These are phyloP conservation scores for Dioctria linearis DNA, from an alignment of 2,888 invertebrate species.

Conservation along the genomic window DNA sequence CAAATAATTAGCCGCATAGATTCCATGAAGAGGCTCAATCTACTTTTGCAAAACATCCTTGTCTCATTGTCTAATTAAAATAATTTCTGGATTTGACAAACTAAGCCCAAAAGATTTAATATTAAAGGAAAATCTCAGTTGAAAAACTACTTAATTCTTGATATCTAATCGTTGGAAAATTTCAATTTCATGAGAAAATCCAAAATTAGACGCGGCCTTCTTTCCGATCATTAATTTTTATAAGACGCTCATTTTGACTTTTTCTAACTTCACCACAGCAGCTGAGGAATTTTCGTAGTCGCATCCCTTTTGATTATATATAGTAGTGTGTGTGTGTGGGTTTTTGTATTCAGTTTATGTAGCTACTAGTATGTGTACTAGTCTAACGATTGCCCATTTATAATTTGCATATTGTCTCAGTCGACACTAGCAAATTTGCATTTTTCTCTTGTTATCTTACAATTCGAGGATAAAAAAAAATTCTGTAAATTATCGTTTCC, in stretches of 20 bases:
- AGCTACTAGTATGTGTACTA: no score
- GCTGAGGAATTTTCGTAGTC: no score
- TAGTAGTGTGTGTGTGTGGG: no score
- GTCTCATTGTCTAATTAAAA: no score
- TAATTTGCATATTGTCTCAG: constrained; percentile 45
- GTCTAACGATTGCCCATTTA: constrained; percentile 21
- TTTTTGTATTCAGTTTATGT: no score
- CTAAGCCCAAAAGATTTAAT: background rate
- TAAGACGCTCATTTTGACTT: constrained; percentile 1
- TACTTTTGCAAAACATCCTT: no score
- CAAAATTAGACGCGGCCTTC: constrained; percentile 34
- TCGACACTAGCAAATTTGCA: constrained; percentile 34
- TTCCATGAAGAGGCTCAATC: no score
- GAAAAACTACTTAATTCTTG: background rate
- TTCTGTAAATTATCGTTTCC: constrained; percentile 41
- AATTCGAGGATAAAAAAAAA: background rate
- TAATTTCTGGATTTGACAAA: background rate
- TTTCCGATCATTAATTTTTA: constrained; percentile 47
- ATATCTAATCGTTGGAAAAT: constrained; percentile 4
- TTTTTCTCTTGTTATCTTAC: constrained; percentile 43
- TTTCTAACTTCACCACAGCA: background rate
- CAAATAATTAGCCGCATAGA: no score
- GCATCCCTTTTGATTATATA: no score
- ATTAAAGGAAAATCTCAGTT: background rate
- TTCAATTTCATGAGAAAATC: constrained; percentile 28